A percentile compares a stretch with the other conserved stretches of the same genome.
Evolutionary conservation across 2,888 invertebrate species (phyloP).

Genomic region (Eugnorisma glareosa): DNA sequence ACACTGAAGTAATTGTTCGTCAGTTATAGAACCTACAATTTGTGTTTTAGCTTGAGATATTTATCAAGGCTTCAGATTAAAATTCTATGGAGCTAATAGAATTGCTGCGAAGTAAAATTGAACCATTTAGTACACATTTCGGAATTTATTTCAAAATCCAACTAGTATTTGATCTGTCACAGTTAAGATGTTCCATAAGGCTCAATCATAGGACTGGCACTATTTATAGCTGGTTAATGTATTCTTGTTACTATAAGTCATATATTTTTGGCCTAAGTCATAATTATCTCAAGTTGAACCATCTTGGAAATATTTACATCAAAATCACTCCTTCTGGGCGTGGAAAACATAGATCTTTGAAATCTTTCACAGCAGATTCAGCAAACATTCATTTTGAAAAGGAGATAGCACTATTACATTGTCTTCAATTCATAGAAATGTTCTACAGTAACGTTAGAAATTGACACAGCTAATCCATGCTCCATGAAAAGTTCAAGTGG

Average conservation of each 20-base stretch:
- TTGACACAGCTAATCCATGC: constrained; percentile 49
- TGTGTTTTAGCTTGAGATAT: constrained; percentile 52
- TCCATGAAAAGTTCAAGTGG: constrained; percentile 24
- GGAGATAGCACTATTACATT: constrained; percentile 1
- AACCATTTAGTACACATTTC: neutral
- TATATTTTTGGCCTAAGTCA: neutral
- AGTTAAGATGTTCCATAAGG: constrained; percentile 17
- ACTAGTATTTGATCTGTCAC: too few species aligned
- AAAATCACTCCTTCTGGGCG: constrained; percentile 32
- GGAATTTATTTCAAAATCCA: neutral
- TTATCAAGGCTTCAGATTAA: neutral
- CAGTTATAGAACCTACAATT: constrained; percentile 48
- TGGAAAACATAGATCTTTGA: constrained; percentile 64
- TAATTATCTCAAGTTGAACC: constrained; percentile 52
- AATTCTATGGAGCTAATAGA: too few species aligned
- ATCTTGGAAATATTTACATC: constrained; percentile 66
- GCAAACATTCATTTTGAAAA: constrained; percentile 23
- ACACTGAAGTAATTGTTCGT: constrained; percentile 63
- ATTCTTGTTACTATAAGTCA: neutral
- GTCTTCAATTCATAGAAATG: constrained; percentile 1
- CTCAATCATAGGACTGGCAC: neutral
- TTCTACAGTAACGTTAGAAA: constrained; percentile 40
- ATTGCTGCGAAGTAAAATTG: neutral
- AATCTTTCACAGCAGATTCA: constrained; percentile 57
- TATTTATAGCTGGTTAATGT: neutral